Conservation (phyloP, 2,888 invertebrate species). For the Parnassius mnemosyne region DNA sequence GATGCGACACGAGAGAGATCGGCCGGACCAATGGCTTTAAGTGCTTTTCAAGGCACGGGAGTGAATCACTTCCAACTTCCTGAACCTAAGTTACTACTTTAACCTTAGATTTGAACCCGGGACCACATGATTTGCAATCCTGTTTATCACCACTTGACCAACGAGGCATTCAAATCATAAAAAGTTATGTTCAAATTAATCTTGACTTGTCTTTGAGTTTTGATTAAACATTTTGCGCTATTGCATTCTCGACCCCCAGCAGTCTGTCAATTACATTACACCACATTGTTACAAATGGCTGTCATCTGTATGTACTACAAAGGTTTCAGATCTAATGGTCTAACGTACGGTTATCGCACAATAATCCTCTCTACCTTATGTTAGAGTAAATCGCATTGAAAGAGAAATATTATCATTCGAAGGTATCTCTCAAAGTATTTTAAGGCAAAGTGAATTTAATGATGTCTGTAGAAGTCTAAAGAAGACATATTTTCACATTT, state of each 20-base stretch:
- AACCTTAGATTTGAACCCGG: too few species aligned
- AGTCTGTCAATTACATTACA: conserved; percentile 33
- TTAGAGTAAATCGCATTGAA: conserved; percentile 6
- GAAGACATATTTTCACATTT: conserved; percentile 39
- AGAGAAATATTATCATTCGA: conserved; percentile 28
- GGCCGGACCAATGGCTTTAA: too few species aligned
- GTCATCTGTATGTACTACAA: conserved; percentile 64
- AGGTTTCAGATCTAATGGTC: conserved; percentile 59
- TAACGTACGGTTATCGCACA: conserved; percentile 70
- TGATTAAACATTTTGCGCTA: conserved; percentile 14
- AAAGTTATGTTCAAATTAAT: too few species aligned
- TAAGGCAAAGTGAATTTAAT: conserved; percentile 49
- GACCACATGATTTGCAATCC: too few species aligned
- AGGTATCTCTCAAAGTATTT: conserved; percentile 17
- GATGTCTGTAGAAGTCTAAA: conserved; percentile 38
- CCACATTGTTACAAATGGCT: conserved; percentile 48
- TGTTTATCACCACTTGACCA: too few species aligned
- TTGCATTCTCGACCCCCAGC: conserved; percentile 8
- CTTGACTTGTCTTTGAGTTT: neutral
- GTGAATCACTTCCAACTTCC: too few species aligned
- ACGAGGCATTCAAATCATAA: too few species aligned
- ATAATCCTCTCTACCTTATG: conserved; percentile 48
- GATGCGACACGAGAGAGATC: too few species aligned
- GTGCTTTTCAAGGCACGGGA: too few species aligned
- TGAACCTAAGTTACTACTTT: too few species aligned